A percentile compares a stretch with the other conserved stretches of the same genome.
Conservation (phyloP, 2,113 vertebrate genomes). For the Neodon shergylaensis region DNA sequence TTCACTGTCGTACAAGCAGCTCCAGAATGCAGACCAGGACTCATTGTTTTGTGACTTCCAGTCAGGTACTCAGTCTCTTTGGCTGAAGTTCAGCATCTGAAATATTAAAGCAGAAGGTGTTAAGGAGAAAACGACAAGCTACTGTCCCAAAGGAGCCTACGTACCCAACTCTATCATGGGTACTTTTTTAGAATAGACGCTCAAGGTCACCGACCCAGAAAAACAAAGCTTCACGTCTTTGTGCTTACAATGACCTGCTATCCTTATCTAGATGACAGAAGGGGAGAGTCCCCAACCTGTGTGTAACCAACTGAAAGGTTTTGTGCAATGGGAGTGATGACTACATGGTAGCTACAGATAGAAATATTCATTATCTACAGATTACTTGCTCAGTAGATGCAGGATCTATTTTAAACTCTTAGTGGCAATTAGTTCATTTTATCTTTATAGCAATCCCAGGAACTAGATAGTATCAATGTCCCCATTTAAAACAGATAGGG, state of each 20-base stretch:
- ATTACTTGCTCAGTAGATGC: not conserved
- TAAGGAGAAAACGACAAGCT: not conserved
- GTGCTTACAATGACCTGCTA: not conserved
- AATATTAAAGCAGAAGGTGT: not conserved
- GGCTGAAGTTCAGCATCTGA: not conserved
- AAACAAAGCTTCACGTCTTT: not conserved
- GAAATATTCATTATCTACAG: not conserved
- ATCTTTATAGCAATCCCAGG: not conserved
- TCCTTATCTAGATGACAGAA: not conserved
- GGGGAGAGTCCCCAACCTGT: rapidly evolving
- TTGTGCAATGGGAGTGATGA: not conserved
- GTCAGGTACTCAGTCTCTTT: not conserved
- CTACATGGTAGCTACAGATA: not conserved
- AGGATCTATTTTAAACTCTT: not conserved
- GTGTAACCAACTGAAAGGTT: not conserved
- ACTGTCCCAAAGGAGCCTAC: not conserved
- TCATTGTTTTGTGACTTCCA: not conserved
- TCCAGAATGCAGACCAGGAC: slow-evolving; percentile 4
- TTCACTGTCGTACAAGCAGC: not conserved
- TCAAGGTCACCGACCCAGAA: not conserved
- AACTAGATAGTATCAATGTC: not conserved
- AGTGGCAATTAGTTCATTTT: not conserved
- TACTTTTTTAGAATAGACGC: not conserved
- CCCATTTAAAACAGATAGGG: not conserved
- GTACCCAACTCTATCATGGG: not conserved